Evolutionary conservation across 2,113 vertebrate species (phyloP).

Genomic region (Nothobranchius kuhntae): DNA sequence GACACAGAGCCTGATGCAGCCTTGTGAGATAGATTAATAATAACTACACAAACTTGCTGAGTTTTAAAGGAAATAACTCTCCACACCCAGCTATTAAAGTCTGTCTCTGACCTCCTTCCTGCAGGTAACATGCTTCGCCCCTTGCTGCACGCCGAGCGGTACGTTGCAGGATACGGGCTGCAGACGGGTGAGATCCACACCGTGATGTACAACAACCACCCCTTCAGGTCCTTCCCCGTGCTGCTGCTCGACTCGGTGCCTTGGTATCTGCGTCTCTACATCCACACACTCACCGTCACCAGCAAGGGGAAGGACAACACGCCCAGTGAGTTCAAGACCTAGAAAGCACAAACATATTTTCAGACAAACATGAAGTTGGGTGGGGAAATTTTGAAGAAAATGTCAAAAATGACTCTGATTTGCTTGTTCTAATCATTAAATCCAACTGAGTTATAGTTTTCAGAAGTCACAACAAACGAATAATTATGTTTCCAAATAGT

Average conservation of each 20-base stretch:
- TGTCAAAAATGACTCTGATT: no score
- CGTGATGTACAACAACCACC: slow-evolving; percentile 91
- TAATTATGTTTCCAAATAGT: no score
- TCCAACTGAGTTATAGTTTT: no score
- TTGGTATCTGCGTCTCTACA: slow-evolving; percentile 95
- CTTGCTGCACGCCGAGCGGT: slow-evolving; percentile 88
- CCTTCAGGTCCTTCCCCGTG: slow-evolving; percentile 90
- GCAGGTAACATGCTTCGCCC: slow-evolving; percentile 84
- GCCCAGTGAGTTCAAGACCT: slow-evolving; percentile 80
- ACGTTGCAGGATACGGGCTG: slow-evolving; percentile 92
- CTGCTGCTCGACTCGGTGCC: slow-evolving; percentile 92
- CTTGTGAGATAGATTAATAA: neutral
- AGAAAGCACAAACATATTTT: no score
- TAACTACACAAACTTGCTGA: neutral
- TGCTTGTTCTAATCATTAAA: no score
- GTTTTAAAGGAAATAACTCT: no score
- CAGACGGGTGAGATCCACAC: slow-evolving; percentile 93
- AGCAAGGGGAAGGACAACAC: slow-evolving; percentile 93
- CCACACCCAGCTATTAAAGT: no score
- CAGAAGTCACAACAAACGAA: no score
- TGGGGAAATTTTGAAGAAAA: no score
- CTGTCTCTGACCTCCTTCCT: neutral
- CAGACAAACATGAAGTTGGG: no score
- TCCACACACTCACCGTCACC: slow-evolving; percentile 92
- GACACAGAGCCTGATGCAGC: neutral